Base-by-base conservation (phyloP, 2,888 invertebrate species). In the Pyrochroa serraticornis region DNA sequence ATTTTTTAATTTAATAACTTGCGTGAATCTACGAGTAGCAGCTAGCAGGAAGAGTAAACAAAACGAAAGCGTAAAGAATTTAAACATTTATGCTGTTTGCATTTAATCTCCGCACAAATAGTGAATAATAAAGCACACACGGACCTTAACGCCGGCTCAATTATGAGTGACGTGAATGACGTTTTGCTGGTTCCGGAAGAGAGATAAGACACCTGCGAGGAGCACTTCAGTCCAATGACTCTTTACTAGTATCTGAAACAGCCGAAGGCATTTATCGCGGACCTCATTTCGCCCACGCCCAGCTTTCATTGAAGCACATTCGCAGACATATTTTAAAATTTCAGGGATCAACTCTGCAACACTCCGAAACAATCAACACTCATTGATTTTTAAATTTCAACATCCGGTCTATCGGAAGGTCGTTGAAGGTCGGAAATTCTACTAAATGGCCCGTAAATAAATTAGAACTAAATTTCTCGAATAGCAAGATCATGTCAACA, bases 141-240 rank as follows among this genome's bases (percentile, higher is more conserved):
- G 35, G 30, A 36, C 32, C 51, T 52, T 52, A 50, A 43, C 45
- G 45, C 45, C 38, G 42, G 37, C 41, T 39, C 38, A 45, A 45
- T 52, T 52, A 45, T 43, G 45, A 52, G 10, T 43, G 46, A 48
- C 43, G 37, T 36, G 50, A 39, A 50, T 55, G 49, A 36, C 41
- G 50, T 55, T 54, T 55, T 48, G 45, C 43, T 43, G 54, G 50
- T 53, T 61, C 53, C 54, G 62, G 60, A 57, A 63, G 32, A 50
- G 46, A 56, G 63, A 66, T 61, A 63, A 62, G 62, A 63, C 63
- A 65, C 66, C 63, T 67, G 63, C 62, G 62, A 61, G 45, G 61
- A 59, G 58, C 56, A 49, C 62, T 50, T 52, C 48, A 51, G 65
- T 65, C 62, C 65, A 65, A 64, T 65, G 67, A 67, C 67, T 62